Conservation (phyloP, 1,140 invertebrate species). For the Phocides pigmalion region DNA sequence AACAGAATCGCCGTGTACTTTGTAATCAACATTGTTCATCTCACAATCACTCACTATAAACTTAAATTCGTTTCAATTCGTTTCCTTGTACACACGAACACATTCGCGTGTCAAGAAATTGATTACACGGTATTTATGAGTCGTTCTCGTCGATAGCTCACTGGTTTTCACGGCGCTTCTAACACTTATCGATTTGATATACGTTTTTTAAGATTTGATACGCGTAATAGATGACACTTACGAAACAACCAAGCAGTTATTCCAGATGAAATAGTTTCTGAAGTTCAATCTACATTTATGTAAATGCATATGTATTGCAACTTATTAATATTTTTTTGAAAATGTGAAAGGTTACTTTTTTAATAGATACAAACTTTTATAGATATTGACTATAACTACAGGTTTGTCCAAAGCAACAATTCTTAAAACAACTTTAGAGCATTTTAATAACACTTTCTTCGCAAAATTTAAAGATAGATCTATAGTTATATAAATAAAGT, state of each 20-base stretch:
- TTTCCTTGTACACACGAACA: slow-evolving; percentile 19
- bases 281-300: not conserved
- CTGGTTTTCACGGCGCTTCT: slow-evolving; percentile 31
- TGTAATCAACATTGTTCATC: slow-evolving; percentile 77
- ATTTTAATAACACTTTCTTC: no score
- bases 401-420: no score
- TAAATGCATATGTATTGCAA: not conserved
- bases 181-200: slow-evolving; percentile 9
- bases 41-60: slow-evolving; percentile 40
- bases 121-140: slow-evolving; percentile 29
- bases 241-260: slow-evolving; percentile 11
- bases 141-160: slow-evolving; percentile 20
- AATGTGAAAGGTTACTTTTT: no score
- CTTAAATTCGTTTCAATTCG: slow-evolving; percentile 1
- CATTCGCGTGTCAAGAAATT: slow-evolving; percentile 29
- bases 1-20: slow-evolving; percentile 79
- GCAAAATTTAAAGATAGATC: no score
- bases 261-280: not conserved
- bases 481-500: no score
- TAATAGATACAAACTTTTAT: no score
- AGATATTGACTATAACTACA: no score
- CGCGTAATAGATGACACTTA: slow-evolving; percentile 22
- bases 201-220: slow-evolving; percentile 18
- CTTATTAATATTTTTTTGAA: not conserved
- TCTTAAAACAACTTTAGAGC: no score